A percentile compares a stretch with the other conserved stretches of the same genome.
Conservation (phyloP, 2,113 vertebrate genomes). For the Podiceps cristatus region DNA sequence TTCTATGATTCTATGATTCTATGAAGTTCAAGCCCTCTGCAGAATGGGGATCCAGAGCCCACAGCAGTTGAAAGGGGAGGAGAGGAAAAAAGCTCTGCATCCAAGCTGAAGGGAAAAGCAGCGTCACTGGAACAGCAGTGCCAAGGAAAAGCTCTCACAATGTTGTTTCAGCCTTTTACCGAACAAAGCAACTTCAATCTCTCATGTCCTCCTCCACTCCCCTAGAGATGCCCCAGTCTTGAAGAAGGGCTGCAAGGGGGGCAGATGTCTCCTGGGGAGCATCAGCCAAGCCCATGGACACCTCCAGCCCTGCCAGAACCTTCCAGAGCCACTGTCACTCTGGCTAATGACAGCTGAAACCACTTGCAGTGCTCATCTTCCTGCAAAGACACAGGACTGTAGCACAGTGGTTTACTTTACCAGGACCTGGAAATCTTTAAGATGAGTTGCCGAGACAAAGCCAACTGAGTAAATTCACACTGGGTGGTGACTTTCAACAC, state of each 20-base stretch:
- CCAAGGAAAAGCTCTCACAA: neutral
- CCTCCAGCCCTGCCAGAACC: neutral
- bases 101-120: neutral
- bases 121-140: neutral
- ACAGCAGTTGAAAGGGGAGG: neutral
- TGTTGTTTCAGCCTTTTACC: rapidly evolving
- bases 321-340: rapidly evolving
- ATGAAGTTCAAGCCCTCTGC: neutral
- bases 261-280: neutral
- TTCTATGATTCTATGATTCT: too few species aligned
- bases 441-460: neutral
- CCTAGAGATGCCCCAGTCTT: neutral
- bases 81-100: neutral
- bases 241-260: neutral
- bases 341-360: neutral
- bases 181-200: neutral
- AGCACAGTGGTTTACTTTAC: neutral
- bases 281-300: neutral
- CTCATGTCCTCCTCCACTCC: neutral
- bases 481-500: neutral
- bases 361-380: neutral
- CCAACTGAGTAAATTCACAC: neutral
- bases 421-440: neutral
- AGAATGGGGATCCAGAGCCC: neutral
- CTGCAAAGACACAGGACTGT: neutral